These are phyloP conservation scores for Diorhabda sublineata DNA, from an alignment of 1,140 invertebrate species.

Conservation along the genomic window DNA sequence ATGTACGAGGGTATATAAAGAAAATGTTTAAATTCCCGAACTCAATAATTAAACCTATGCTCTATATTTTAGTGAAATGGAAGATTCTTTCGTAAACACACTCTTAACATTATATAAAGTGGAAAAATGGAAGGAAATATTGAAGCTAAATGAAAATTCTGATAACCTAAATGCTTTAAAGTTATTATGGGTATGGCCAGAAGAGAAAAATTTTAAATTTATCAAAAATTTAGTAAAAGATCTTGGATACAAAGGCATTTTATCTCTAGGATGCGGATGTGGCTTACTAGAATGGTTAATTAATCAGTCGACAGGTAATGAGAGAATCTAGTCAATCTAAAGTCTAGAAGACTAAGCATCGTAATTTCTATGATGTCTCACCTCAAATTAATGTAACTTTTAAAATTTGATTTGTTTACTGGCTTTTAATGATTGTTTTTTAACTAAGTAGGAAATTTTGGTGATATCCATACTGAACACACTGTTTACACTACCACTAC, in stretches of 20 bases:
- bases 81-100: slow-evolving; percentile 28
- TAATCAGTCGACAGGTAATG: slow-evolving; percentile 48
- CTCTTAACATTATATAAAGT: slow-evolving; percentile 32
- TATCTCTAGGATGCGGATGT: slow-evolving; percentile 56
- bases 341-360: too few species aligned
- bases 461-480: too few species aligned
- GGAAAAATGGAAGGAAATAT: slow-evolving; percentile 38
- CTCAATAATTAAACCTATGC: too few species aligned
- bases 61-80: slow-evolving; percentile 24
- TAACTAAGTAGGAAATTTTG: too few species aligned
- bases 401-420: too few species aligned
- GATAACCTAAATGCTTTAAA: slow-evolving; percentile 39
- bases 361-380: too few species aligned
- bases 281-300: slow-evolving; percentile 58
- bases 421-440: too few species aligned
- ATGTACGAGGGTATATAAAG: too few species aligned
- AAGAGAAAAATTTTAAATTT: slow-evolving; percentile 48
- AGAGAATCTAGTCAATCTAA: background rate
- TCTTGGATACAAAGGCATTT: slow-evolving; percentile 43
- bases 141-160: slow-evolving; percentile 35
- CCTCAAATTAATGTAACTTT: too few species aligned
- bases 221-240: slow-evolving; percentile 41
- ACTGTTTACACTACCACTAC: too few species aligned
- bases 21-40: too few species aligned
- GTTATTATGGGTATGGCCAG: slow-evolving; percentile 59